Base-by-base conservation (phyloP, 2,797 vertebrate species). In the Alauda arvensis region DNA sequence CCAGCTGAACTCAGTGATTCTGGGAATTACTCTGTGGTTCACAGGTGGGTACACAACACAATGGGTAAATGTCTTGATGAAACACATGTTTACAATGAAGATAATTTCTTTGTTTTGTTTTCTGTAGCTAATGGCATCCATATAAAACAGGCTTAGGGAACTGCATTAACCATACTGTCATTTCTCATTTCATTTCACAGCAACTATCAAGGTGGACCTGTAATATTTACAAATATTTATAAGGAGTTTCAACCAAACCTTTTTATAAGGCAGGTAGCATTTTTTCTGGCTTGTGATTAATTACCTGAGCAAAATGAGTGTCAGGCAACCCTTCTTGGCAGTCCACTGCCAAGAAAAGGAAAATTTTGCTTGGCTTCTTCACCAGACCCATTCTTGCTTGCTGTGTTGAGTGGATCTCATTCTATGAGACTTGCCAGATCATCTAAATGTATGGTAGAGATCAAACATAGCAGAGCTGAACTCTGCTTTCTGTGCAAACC, bases 1-100 rank as follows among this genome's bases (percentile, higher is more conserved):
- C 97, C 97, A 52, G 61, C 80, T 66, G 90, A 96, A 57, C 43
- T 96, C 72, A 37, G 68, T 57, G 97, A 97, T 39, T 84, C 81
- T 62, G 97, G 97, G 57, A 86, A 48, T 63, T 97, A 97, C 69
- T 63, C 26, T 66, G 94, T 93, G 72, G 70, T 45, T 67, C 29
- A 85, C 56, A 95, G 96, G 97, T 97, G 79, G 80, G 97, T 95
- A 31, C 14, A 29, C 6, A 48, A 40, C 6, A 39, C 0, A 17
- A 7, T 46, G 21, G 14, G 31, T 75, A n/a, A 93, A 33, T 31
- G 52, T 72, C 33, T 42, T 76, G 49, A 40, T 40, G 40, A 40
- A 40, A 16, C 53, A 46, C 3, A 49, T 69, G 17, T 28, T 37
- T 75, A 0, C 21, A 28, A 62, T 66, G 61, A 87, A 83, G 67